Evolutionary conservation across 2,797 vertebrate species (phyloP).

Genomic region (Muscicapa comitata): DNA sequence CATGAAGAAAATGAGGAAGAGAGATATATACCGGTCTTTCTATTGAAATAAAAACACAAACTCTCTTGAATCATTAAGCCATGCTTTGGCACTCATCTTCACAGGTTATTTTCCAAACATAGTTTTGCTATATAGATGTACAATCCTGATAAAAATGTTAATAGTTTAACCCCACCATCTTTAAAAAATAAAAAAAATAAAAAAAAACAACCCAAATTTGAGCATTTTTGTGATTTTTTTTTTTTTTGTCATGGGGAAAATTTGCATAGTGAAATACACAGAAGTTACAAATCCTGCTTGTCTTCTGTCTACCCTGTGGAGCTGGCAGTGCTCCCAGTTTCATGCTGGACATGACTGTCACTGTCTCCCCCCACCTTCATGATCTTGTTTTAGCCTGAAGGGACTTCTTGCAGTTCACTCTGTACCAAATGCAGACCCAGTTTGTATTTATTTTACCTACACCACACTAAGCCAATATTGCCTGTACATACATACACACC

Average conservation of each 20-base stretch:
- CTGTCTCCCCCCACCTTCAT: not conserved
- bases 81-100: not conserved
- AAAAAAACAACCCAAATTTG: not conserved
- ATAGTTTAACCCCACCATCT: accelerated
- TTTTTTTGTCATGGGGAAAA: not conserved
- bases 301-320: not conserved
- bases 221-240: not conserved
- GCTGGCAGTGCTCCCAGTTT: not conserved
- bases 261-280: not conserved
- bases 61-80: not conserved
- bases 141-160: not conserved
- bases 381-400: not conserved
- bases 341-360: not conserved
- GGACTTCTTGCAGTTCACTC: not conserved
- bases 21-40: conserved; percentile 86
- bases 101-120: not conserved
- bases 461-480: not conserved
- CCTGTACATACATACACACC: not conserved
- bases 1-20: conserved; percentile 90
- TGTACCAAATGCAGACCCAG: not conserved
- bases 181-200: not conserved
- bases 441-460: not conserved
- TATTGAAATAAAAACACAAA: conserved; percentile 40
- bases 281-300: not conserved
- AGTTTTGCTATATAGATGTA: not conserved